Conservation (phyloP, 1,140 invertebrate genomes). For the Oedothorax gibbosus region DNA sequence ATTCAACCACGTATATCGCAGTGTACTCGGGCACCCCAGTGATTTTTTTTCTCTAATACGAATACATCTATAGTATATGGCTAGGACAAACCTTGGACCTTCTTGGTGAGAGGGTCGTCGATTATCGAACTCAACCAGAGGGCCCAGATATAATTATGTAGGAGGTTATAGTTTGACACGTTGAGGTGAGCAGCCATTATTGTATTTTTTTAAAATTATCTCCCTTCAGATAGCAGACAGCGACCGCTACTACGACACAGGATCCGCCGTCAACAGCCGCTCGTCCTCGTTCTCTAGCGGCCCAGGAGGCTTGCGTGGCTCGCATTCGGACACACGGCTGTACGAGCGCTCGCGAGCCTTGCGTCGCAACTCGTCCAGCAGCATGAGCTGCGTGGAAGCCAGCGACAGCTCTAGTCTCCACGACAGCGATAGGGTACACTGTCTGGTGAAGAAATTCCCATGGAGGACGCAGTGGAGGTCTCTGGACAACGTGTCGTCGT, state of each 20-base stretch:
- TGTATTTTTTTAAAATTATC: no score
- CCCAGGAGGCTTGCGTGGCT: slow-evolving; percentile 40
- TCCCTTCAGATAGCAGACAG: slow-evolving; percentile 52
- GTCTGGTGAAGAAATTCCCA: slow-evolving; percentile 12
- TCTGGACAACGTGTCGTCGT: slow-evolving; percentile 50
- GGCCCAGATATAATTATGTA: no score
- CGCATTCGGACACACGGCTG: slow-evolving; percentile 45
- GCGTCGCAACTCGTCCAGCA: slow-evolving; percentile 45
- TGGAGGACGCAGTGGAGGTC: slow-evolving; percentile 46
- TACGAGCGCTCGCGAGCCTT: slow-evolving; percentile 36
- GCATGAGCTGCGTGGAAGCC: slow-evolving; percentile 54
- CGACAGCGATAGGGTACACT: slow-evolving; percentile 39
- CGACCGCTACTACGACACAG: slow-evolving; percentile 51
- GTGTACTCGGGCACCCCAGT: no score
- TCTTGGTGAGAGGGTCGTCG: no score
- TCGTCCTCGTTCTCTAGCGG: slow-evolving; percentile 53
- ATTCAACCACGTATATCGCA: no score
- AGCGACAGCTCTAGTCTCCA: slow-evolving; percentile 58
- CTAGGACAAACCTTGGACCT: no score
- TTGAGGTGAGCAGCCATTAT: no score
- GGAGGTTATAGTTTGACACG: no score
- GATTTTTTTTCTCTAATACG: no score
- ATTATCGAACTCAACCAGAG: no score
- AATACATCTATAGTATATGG: no score
- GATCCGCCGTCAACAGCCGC: slow-evolving; percentile 43